Percentiles rank a stretch among this genome's conserved stretches.
Conservation (phyloP, 2,888 invertebrate species). For the Troides helena region DNA sequence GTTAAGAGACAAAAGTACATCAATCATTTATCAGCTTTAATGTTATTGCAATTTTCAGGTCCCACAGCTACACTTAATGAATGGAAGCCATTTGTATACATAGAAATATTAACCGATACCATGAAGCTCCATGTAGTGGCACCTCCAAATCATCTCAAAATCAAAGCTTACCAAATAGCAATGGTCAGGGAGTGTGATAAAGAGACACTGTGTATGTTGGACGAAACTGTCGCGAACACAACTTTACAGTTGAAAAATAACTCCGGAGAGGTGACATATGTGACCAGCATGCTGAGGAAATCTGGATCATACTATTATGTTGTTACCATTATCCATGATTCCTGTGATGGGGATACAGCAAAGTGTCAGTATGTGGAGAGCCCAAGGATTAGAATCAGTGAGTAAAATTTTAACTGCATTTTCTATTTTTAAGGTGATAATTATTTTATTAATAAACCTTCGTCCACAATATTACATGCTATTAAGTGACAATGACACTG, state of each 20-base stretch:
- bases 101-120: conserved; percentile 58
- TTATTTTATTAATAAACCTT: no score
- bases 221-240: conserved; percentile 40
- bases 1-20: no score
- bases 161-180: conserved; percentile 53
- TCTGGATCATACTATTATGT: conserved; percentile 62
- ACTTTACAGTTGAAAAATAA: conserved; percentile 44
- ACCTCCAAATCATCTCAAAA: conserved; percentile 55
- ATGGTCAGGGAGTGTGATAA: conserved; percentile 52
- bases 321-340: conserved; percentile 58
- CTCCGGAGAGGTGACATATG: conserved; percentile 57
- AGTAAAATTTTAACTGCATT: conserved; percentile 39
- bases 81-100: conserved; percentile 72
- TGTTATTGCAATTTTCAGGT: conserved; percentile 42
- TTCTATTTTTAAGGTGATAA: background rate
- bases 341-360: conserved; percentile 41
- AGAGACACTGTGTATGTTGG: conserved; percentile 38
- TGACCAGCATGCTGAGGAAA: conserved; percentile 54
- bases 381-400: conserved; percentile 64
- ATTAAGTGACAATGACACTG: no score
- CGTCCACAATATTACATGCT: no score
- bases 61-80: conserved; percentile 52
- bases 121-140: conserved; percentile 65
- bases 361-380: conserved; percentile 58
- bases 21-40: no score